Conservation (phyloP, 2,113 vertebrate species). For the Brachirus orientalis region DNA sequence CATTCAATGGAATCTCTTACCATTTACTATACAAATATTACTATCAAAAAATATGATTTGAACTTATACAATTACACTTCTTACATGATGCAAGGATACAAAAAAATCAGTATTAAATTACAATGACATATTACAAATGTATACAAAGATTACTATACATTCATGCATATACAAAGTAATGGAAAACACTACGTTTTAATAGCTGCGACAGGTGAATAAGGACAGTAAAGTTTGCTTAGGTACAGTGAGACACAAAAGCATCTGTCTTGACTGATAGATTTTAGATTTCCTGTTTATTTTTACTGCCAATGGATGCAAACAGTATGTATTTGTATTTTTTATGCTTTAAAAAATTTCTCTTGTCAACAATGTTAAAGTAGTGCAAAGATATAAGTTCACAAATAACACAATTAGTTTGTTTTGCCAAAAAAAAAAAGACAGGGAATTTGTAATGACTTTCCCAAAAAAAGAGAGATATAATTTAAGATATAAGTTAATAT, state of each 20-base stretch:
- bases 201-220: constrained; percentile 52
- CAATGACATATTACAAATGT: constrained; percentile 50
- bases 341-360: constrained; percentile 57
- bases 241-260: constrained; percentile 18
- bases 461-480: constrained; percentile 37
- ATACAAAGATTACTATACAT: constrained; percentile 64
- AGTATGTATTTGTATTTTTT: constrained; percentile 17
- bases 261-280: no score
- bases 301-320: no score
- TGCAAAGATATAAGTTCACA: constrained; percentile 76
- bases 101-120: constrained; percentile 56
- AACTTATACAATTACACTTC: constrained; percentile 54
- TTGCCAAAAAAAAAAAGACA: constrained; percentile 19
- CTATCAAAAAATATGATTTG: constrained; percentile 32
- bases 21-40: constrained; percentile 40
- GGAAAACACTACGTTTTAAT: constrained; percentile 43
- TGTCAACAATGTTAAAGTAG: constrained; percentile 69
- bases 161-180: constrained; percentile 70
- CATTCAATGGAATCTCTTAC: constrained; percentile 36
- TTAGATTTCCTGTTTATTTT: no score
- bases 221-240: constrained; percentile 37
- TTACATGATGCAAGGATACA: constrained; percentile 46
- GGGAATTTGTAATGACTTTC: constrained; percentile 37
- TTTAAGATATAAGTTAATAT: constrained; percentile 69
- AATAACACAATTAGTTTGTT: constrained; percentile 65